Percentiles rank a stretch among this genome's conserved stretches.
Conservation (phyloP, 1,140 invertebrate genomes). For the Asobara japonica region DNA sequence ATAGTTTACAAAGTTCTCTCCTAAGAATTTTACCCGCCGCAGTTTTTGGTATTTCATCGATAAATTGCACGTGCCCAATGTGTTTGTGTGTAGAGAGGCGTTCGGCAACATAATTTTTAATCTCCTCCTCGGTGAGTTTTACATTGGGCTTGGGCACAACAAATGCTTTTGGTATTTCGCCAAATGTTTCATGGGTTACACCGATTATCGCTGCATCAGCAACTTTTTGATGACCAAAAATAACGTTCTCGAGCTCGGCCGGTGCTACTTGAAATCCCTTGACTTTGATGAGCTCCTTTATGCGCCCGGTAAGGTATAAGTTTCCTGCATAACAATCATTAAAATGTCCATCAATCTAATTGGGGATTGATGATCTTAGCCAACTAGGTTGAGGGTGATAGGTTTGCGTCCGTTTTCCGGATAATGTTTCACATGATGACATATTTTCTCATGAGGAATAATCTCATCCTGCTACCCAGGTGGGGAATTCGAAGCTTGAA, state of each 20-base stretch:
- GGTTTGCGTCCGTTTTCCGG: too few species aligned
- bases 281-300: constrained; percentile 73
- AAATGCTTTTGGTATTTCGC: constrained; percentile 78
- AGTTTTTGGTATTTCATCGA: constrained; percentile 78
- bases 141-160: constrained; percentile 68
- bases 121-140: constrained; percentile 61
- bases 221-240: constrained; percentile 66
- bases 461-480: too few species aligned
- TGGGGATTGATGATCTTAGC: too few species aligned
- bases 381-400: too few species aligned
- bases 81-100: constrained; percentile 73
- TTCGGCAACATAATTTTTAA: constrained; percentile 67
- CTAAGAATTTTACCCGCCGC: constrained; percentile 80
- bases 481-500: too few species aligned
- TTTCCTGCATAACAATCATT: too few species aligned
- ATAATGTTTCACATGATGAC: too few species aligned
- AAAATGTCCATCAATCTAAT: too few species aligned
- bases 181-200: constrained; percentile 74
- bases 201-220: constrained; percentile 84
- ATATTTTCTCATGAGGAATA: too few species aligned
- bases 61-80: constrained; percentile 75
- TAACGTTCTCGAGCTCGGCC: constrained; percentile 49
- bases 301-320: constrained; percentile 66
- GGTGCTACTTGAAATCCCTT: constrained; percentile 67
- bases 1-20: constrained; percentile 65